phyloP scores from a whole-genome alignment of 2,888 invertebrate species.

The Parnassius apollo region DNA sequence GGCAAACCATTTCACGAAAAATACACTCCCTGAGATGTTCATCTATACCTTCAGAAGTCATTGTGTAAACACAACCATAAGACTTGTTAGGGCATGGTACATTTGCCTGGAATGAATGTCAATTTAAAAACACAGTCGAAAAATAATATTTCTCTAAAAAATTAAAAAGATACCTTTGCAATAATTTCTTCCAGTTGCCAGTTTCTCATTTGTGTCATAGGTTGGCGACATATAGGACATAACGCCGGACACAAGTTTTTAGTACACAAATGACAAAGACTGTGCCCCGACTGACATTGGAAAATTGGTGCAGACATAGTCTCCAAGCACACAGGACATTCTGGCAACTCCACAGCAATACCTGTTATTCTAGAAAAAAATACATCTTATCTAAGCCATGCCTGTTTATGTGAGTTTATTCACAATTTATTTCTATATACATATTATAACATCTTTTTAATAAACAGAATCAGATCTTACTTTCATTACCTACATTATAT shows the following conservation, averaged over 20 bases:
- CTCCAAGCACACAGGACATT: slow-evolving; percentile 69
- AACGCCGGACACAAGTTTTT: slow-evolving; percentile 49
- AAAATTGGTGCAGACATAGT: slow-evolving; percentile 65
- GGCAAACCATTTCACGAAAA: slow-evolving; percentile 65
- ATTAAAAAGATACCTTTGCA: slow-evolving; percentile 46
- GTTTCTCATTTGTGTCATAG: slow-evolving; percentile 72
- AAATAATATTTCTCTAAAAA: not conserved
- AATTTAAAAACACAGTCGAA: not conserved
- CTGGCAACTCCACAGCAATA: slow-evolving; percentile 52
- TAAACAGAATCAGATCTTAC: no score
- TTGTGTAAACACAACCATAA: slow-evolving; percentile 56
- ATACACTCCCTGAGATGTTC: slow-evolving; percentile 69
- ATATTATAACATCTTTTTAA: not conserved
- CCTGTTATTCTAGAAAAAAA: slow-evolving; percentile 20
- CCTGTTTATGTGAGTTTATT: not conserved
- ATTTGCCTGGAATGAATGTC: slow-evolving; percentile 45
- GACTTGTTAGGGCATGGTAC: slow-evolving; percentile 60
- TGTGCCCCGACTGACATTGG: slow-evolving; percentile 70
- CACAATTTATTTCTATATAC: not conserved
- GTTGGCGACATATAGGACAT: slow-evolving; percentile 68
- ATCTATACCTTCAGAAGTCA: slow-evolving; percentile 47
- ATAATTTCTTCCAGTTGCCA: slow-evolving; percentile 67
- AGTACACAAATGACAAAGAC: slow-evolving; percentile 63
- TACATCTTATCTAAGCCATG: no score
- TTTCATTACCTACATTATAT: no score